Base-by-base conservation (phyloP, 2,888 invertebrate genomes). In the Cheiracanthium punctorium region DNA sequence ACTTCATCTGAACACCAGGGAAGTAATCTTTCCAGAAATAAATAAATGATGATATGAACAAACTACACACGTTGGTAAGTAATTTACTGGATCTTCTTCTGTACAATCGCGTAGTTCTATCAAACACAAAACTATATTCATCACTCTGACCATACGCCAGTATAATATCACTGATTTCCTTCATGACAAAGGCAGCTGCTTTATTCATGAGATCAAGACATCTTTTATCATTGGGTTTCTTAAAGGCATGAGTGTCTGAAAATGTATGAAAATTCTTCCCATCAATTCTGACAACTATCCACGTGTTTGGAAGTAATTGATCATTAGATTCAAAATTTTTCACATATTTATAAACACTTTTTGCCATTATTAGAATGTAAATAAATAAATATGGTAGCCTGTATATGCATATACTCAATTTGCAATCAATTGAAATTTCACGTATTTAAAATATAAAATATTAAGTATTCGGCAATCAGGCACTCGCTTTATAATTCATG, bases 101-200 rank as follows among this genome's bases (percentile, higher is more conserved):
- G 90, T 96, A 98, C 0, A 92, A 89, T 72, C 91, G 89, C 0
- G 92, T 94, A 91, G 96, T 94, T 93, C 96, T 96, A 81, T 95
- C 94, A 88, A 97, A 95, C 17, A 97, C 93, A 92, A 99, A 99
- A 30, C 98, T 98, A 91, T 96, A 99, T 92, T 99, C 98, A 92
- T 99, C 99, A 92, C 98, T 98, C 92, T 98, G 97, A 7, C 98
- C 99, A 92, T 96, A 99, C 0, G 95, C 95, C 87, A 98, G 91
- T 29, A 95, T 92, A 81, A 98, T 94, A 90, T 98, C 98, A 89
- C 94, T 94, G 88, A 92, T 93, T 90, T 97, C 96, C 89, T 94
- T 93, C 94, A 98, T 95, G 0, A 99, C 97, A 71, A 92, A 92
- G 82, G 94, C 93, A 0, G 98, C 98, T 7, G 97, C 95, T 89